Conservation (phyloP, 2,797 vertebrate species). For the Coendou prehensilis region DNA sequence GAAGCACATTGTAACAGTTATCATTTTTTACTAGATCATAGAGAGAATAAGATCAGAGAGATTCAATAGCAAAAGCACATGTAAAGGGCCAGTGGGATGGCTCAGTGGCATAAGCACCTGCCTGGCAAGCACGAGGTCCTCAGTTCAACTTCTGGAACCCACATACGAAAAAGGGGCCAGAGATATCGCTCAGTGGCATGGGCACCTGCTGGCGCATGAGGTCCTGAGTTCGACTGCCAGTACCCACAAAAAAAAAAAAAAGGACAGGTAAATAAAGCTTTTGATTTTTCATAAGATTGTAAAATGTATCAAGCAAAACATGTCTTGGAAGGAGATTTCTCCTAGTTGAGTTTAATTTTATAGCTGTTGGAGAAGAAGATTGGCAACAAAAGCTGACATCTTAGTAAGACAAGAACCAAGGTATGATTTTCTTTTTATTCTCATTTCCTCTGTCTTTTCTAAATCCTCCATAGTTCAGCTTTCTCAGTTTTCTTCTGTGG, state of each 20-base stretch:
- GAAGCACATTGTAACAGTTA: neutral
- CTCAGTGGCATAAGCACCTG: no score
- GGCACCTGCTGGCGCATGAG: no score
- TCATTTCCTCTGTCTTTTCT: neutral
- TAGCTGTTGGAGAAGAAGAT: neutral
- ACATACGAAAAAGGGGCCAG: no score
- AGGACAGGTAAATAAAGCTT: neutral
- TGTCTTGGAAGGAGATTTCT: neutral
- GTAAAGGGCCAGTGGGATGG: neutral
- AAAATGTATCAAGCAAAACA: neutral
- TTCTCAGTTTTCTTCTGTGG: neutral
- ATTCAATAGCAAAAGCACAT: neutral
- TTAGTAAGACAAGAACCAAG: neutral
- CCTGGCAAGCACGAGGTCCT: no score
- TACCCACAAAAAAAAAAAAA: no score
- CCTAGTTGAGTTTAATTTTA: neutral
- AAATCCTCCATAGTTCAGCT: neutral
- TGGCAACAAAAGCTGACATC: neutral
- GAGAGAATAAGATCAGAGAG: neutral
- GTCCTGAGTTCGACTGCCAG: no score
- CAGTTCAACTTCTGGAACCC: no score
- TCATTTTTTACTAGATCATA: neutral
- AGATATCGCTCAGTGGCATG: no score
- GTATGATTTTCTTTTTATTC: neutral
- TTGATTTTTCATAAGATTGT: neutral